Percentiles rank a stretch among this genome's conserved stretches.
phyloP scores from a whole-genome alignment of 2,797 vertebrate genomes.

The Coregonus suidteri region DNA sequence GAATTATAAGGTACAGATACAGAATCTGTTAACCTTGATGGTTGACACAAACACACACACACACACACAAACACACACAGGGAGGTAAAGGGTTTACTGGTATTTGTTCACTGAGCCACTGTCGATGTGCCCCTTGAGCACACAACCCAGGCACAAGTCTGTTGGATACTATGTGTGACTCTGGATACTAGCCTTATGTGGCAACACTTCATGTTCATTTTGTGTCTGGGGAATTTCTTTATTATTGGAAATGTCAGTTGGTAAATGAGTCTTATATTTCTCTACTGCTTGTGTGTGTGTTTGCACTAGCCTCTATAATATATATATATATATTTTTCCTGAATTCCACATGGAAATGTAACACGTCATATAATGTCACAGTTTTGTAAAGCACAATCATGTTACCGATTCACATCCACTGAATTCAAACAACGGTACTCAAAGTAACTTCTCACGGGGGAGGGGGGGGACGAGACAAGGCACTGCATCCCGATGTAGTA shows the following conservation, averaged over 20 bases:
- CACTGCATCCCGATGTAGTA: slow-evolving; percentile 45
- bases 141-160: not conserved
- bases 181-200: slow-evolving; percentile 46
- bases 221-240: slow-evolving; percentile 42
- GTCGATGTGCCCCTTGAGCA: too few relatives aligned
- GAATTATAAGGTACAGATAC: slow-evolving; percentile 58
- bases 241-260: slow-evolving; percentile 37
- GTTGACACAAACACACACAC: slow-evolving; percentile 30
- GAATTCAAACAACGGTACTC: slow-evolving; percentile 36
- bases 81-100: too few relatives aligned
- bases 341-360: slow-evolving; percentile 37
- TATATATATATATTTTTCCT: slow-evolving; percentile 25
- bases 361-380: slow-evolving; percentile 27
- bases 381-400: slow-evolving; percentile 12
- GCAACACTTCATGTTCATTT: slow-evolving; percentile 50
- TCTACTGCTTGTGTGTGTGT: not conserved
- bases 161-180: slow-evolving; percentile 30
- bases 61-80: slow-evolving; percentile 12
- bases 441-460: slow-evolving; percentile 47
- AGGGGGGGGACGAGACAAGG: slow-evolving; percentile 36
- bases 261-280: slow-evolving; percentile 11
- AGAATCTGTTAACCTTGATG: slow-evolving; percentile 66
- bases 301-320: not conserved
- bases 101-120: slow-evolving; percentile 2
- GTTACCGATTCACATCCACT: slow-evolving; percentile 48